Conservation (phyloP, 2,888 invertebrate species). For the Lathronympha strigana region DNA sequence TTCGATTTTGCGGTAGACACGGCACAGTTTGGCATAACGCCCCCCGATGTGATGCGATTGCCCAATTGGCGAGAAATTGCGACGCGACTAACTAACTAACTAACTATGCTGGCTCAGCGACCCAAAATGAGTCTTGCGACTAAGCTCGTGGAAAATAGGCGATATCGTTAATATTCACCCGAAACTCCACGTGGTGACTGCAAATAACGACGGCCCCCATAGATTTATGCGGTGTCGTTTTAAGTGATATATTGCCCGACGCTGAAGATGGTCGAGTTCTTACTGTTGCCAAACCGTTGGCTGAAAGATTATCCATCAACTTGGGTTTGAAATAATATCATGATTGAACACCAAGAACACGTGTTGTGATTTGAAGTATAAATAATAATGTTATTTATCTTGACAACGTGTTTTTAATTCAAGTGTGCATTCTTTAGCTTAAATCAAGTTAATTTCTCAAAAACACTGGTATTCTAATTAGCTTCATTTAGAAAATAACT, state of each 20-base stretch:
- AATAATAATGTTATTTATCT: too few relatives aligned
- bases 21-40: slow-evolving; percentile 56
- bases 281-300: slow-evolving; percentile 50
- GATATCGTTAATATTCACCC: slow-evolving; percentile 85
- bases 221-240: slow-evolving; percentile 82
- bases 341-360: neutral
- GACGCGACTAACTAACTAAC: slow-evolving; percentile 80
- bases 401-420: too few relatives aligned
- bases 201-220: slow-evolving; percentile 80
- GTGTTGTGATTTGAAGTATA: too few relatives aligned
- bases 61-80: slow-evolving; percentile 84
- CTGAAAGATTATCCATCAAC: slow-evolving; percentile 17
- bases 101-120: too few relatives aligned
- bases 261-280: slow-evolving; percentile 69
- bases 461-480: too few relatives aligned
- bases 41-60: slow-evolving; percentile 75
- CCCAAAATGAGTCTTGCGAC: too few relatives aligned
- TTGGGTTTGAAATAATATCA: slow-evolving; percentile 33
- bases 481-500: too few relatives aligned
- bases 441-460: too few relatives aligned
- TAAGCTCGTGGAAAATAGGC: slow-evolving; percentile 83
- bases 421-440: too few relatives aligned
- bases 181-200: slow-evolving; percentile 83
- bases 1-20: too few relatives aligned
- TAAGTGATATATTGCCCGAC: slow-evolving; percentile 80